These are phyloP conservation scores for Stercorarius parasiticus DNA, from an alignment of 2,113 vertebrate species.

Conservation along the genomic window DNA sequence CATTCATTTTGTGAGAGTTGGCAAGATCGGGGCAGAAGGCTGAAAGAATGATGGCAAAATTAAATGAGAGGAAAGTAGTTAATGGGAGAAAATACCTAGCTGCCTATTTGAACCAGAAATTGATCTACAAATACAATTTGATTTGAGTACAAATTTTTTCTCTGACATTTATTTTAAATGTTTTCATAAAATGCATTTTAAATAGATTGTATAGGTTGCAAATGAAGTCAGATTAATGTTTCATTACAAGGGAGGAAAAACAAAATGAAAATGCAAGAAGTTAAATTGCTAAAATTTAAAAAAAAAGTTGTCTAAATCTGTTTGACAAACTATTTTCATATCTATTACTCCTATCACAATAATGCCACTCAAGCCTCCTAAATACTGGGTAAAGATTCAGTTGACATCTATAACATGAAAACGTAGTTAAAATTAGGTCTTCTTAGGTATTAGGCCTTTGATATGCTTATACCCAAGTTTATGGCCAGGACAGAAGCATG, in stretches of 20 bases:
- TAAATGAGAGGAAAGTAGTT: not conserved
- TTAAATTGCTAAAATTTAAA: not conserved
- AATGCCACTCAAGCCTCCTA: not conserved
- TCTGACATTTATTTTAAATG: not conserved
- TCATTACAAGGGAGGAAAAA: not conserved
- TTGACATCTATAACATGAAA: not conserved
- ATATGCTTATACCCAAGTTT: conserved; percentile 67
- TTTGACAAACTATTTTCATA: not conserved
- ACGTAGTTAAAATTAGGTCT: conserved; percentile 66
- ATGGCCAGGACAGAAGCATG: conserved; percentile 60
- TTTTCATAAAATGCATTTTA: not conserved
- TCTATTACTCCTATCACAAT: not conserved
- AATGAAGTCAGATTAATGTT: not conserved
- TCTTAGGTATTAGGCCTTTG: conserved; percentile 73
- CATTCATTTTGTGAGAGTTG: not conserved
- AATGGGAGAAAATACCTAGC: not conserved
- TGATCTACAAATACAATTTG: not conserved
- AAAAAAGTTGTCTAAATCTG: not conserved
- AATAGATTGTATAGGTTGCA: not conserved
- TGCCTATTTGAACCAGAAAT: not conserved
- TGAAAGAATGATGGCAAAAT: not conserved
- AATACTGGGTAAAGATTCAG: not conserved
- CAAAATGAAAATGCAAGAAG: not conserved
- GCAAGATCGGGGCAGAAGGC: not conserved
- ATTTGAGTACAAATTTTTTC: not conserved